Evolutionary conservation across 2,888 invertebrate genomes (phyloP).

Genomic region (Oligia fasciuncula): DNA sequence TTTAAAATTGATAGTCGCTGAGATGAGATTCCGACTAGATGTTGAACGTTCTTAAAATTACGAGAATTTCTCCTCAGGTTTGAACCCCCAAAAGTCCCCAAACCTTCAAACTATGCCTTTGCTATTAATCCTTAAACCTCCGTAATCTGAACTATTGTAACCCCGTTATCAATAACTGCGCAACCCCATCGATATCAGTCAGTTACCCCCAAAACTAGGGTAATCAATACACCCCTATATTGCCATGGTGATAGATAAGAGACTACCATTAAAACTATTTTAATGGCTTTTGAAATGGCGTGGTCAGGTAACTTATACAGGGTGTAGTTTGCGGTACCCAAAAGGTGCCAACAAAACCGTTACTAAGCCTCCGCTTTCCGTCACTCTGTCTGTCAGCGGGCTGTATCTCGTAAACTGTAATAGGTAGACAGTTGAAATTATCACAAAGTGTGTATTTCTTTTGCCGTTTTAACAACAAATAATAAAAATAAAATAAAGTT

Average conservation of each 20-base stretch:
- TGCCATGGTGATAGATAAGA: conserved; percentile 46
- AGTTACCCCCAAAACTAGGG: conserved; percentile 42
- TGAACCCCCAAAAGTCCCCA: not conserved
- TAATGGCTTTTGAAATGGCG: conserved; percentile 50
- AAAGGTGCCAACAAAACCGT: not conserved
- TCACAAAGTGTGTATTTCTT: not conserved
- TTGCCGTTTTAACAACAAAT: not conserved
- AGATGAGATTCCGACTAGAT: not conserved
- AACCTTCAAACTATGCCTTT: too few relatives aligned
- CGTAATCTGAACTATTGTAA: not conserved
- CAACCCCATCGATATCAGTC: conserved; percentile 16
- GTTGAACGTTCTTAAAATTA: too few relatives aligned
- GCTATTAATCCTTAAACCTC: conserved; percentile 14
- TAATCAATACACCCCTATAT: conserved; percentile 52
- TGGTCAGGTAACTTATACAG: conserved; percentile 28
- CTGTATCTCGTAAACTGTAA: not conserved
- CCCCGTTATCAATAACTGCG: conserved; percentile 36
- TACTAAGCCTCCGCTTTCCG: not conserved
- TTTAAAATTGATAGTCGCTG: not conserved
- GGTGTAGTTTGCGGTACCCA: not conserved
- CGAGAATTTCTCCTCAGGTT: too few relatives aligned
- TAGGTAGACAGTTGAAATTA: not conserved
- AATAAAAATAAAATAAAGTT: too few relatives aligned
- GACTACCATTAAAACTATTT: conserved; percentile 59
- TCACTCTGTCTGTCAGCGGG: not conserved